Evolutionary conservation across 2,797 vertebrate species (phyloP), one percentile per base, ranked within the genome.

Genomic region (Hozukius guyotensis): DNA sequence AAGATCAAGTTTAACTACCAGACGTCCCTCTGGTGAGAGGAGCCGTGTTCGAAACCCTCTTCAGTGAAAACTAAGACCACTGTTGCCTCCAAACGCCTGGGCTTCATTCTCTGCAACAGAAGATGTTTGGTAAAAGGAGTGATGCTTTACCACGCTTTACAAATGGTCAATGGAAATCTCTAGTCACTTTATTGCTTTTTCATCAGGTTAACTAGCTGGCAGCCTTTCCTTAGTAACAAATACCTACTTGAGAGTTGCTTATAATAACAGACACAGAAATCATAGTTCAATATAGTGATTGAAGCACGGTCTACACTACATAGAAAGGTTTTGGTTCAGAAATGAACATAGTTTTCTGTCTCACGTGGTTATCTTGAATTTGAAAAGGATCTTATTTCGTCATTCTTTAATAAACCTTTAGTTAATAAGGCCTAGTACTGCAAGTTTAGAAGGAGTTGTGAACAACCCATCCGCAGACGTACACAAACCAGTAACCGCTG

Each of bases 1-100:
- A 99, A 99, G 94, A 95, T 98, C 89, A 98, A 97, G 88, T 99
- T 99, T 93, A 99, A 99, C 92, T 99, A 99, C 93, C 97, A 98
- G 90, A 96, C 96, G 0, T 97, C 97, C 55, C 95, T 99, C 81
- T 99, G 99, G 99, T 99, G 96, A 99, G 87, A 87, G 25, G 18
- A 29, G 14, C 42, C 1, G 27, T 2, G 10, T 57, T 53, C 5
- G 6, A 2, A 63, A 46, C 27, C 55, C 55, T 76, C 81, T 25
- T 53, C 66, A 34, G 31, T 74, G 57, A 57, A 80, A 77, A 72
- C 65, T 73, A 85, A 81, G 77, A 79, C 78, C 83, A 71, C 78
- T 55, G 73, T 82, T 82, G 69, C 86, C 78, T 77, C 79, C 75
- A 69, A 78, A 87, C 22, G 56, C 64, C 79, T 8, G 32, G 69